These are phyloP conservation scores for Heliornis fulica DNA, from an alignment of 2,113 vertebrate genomes.

Conservation along the genomic window DNA sequence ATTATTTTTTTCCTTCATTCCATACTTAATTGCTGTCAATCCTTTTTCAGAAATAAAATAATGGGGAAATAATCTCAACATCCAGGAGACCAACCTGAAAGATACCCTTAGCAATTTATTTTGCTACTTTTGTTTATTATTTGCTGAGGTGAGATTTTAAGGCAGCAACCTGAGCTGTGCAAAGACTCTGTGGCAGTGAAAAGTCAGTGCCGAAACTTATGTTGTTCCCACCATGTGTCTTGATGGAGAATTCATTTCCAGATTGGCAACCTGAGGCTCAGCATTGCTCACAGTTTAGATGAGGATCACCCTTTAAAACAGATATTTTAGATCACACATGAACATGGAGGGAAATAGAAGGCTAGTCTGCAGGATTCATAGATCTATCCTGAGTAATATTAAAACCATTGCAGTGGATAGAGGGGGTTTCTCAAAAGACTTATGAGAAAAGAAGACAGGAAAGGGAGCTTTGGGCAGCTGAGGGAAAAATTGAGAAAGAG, in stretches of 20 bases:
- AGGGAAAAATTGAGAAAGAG: background rate
- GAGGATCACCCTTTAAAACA: background rate
- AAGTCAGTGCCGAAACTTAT: accelerated
- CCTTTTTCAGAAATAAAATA: background rate
- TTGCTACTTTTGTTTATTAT: background rate
- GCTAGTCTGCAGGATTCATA: background rate
- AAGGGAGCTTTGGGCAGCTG: background rate
- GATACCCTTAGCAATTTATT: background rate
- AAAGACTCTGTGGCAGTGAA: background rate
- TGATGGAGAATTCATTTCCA: background rate
- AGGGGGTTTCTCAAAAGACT: background rate
- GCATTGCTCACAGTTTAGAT: background rate
- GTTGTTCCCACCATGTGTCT: background rate
- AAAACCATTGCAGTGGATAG: background rate
- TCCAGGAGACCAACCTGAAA: background rate
- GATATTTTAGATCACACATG: background rate
- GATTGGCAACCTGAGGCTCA: background rate
- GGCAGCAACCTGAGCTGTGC: background rate
- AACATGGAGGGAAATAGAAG: background rate
- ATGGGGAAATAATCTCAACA: background rate
- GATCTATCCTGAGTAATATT: background rate
- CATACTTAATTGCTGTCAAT: background rate
- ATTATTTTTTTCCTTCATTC: background rate
- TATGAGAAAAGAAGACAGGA: background rate
- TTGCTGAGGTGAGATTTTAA: background rate